These are phyloP conservation scores for Spisula solida DNA, from an alignment of 2,888 invertebrate genomes.

Conservation along the genomic window DNA sequence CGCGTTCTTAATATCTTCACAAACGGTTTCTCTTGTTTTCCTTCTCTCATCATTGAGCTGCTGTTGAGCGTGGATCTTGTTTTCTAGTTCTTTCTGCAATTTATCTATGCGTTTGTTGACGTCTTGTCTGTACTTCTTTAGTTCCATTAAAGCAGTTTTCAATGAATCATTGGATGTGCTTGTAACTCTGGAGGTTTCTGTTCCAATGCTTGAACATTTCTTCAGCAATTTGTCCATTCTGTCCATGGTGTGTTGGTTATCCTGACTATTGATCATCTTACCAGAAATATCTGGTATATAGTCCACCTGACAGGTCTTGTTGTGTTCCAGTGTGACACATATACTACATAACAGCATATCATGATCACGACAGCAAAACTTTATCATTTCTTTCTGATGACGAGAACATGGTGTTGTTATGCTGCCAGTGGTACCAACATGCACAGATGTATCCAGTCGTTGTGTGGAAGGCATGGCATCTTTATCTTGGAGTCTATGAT, in stretches of 20 bases:
- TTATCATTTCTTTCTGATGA: background rate
- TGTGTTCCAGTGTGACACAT: conserved; percentile 24
- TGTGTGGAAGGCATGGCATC: conserved; percentile 2
- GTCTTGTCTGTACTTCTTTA: too few relatives aligned
- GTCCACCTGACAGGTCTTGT: background rate
- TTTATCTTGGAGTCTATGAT: conserved; percentile 20
- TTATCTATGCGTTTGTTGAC: background rate
- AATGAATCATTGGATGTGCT: too few relatives aligned
- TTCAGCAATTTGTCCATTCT: background rate
- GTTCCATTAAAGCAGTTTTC: too few relatives aligned
- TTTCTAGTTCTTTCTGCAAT: too few relatives aligned
- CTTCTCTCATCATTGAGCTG: background rate
- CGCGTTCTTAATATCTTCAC: background rate
- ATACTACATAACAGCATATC: background rate
- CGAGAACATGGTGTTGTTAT: background rate
- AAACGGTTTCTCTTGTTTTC: background rate
- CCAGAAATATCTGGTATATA: conserved; percentile 24
- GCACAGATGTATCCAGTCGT: background rate
- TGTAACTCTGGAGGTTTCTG: background rate
- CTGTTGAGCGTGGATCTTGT: too few relatives aligned
- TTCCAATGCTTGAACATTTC: background rate
- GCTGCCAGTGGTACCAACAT: background rate
- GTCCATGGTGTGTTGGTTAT: background rate
- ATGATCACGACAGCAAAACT: conserved; percentile 8
- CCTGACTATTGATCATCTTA: background rate